phyloP scores from a whole-genome alignment of 2,797 vertebrate genomes.

The Limnodromus scolopaceus region DNA sequence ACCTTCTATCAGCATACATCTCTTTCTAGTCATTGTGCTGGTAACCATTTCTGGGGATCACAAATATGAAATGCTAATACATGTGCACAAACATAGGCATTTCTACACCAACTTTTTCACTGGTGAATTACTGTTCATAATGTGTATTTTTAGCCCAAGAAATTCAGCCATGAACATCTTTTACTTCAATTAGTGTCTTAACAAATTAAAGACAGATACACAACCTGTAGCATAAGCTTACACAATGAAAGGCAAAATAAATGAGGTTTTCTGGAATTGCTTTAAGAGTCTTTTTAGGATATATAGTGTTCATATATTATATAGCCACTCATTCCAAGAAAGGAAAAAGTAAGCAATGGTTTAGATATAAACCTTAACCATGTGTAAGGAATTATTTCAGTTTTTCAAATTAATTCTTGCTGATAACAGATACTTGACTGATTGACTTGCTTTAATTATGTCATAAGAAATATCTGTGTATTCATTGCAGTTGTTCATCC shows the following conservation, averaged over 20 bases:
- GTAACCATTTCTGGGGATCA: neutral
- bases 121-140: neutral
- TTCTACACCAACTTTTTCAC: neutral
- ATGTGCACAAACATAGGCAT: neutral
- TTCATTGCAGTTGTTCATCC: neutral
- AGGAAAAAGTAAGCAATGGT: neutral
- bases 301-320: neutral
- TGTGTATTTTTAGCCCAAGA: neutral
- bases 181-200: neutral
- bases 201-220: neutral
- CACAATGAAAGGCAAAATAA: neutral
- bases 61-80: neutral
- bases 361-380: conserved; percentile 21
- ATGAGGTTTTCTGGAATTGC: neutral
- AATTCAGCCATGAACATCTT: neutral
- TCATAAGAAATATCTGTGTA: neutral
- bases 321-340: neutral
- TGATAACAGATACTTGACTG: conserved; percentile 14
- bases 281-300: neutral
- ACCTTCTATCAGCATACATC: rapidly evolving
- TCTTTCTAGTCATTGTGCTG: neutral
- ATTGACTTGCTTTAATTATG: conserved; percentile 11
- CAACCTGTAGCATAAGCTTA: neutral
- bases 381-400: neutral
- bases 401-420: conserved; percentile 9